Conservation (phyloP, 2,797 vertebrate species). For the Parauchenoglanis punctatus region DNA sequence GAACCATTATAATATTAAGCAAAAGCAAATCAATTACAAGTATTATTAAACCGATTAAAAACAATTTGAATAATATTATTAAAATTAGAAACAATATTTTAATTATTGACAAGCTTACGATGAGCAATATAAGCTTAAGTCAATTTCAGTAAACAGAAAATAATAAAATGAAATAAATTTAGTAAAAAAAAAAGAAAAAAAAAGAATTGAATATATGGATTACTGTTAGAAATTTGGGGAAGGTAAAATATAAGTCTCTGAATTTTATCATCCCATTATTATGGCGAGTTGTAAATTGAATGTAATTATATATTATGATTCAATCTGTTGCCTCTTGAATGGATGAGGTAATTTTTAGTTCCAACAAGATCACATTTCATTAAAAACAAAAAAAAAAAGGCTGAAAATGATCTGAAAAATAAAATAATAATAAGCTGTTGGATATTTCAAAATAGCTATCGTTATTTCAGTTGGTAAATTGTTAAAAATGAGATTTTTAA, state of each 20-base stretch:
- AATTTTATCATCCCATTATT: not conserved
- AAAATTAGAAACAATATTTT: not conserved
- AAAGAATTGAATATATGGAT: not conserved
- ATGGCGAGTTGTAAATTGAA: not conserved
- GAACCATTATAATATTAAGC: not conserved
- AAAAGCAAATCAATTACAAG: not conserved
- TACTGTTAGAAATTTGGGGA: not conserved
- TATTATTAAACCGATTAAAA: not conserved
- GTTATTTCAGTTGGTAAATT: too few species aligned
- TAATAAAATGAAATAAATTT: not conserved
- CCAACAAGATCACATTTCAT: not conserved
- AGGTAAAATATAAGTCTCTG: not conserved
- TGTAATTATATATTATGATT: not conserved
- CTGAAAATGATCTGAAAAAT: not conserved
- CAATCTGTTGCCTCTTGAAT: not conserved
- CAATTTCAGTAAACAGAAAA: not conserved
- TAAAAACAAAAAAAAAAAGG: not conserved
- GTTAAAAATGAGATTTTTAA: too few species aligned
- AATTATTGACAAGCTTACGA: not conserved
- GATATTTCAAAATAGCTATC: not conserved
- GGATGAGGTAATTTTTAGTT: not conserved
- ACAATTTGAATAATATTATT: too few species aligned
- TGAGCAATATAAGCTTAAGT: not conserved
- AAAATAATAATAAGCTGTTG: not conserved
- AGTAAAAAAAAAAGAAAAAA: too few species aligned